Percentiles rank a stretch among this genome's conserved stretches.
These are phyloP conservation scores for Pimephales promelas DNA, from an alignment of 2,113 vertebrate species.

Conservation along the genomic window DNA sequence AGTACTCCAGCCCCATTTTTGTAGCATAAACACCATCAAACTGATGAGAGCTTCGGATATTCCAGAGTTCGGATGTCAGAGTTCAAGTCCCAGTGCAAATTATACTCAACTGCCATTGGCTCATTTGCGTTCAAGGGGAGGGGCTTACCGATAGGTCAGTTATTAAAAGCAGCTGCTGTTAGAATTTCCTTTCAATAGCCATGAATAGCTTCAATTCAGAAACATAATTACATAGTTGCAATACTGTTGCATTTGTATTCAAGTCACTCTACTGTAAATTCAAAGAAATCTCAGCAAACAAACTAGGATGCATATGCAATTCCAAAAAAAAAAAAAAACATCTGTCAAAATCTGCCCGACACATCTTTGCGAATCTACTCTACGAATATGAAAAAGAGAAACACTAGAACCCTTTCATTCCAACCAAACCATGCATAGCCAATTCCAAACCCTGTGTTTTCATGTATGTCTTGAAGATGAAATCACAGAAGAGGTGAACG, in stretches of 20 bases:
- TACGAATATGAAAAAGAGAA: conserved; percentile 6
- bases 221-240: neutral
- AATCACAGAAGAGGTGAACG: neutral
- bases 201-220: conserved; percentile 1
- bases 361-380: conserved; percentile 14
- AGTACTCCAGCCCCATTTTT: no score
- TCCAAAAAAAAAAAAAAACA: conserved; percentile 41
- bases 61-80: no score
- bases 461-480: conserved; percentile 20
- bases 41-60: no score
- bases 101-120: no score
- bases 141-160: no score
- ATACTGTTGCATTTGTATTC: conserved; percentile 14
- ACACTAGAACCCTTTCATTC: conserved; percentile 26
- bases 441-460: conserved; percentile 36
- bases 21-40: no score
- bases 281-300: conserved; percentile 1
- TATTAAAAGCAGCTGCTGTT: neutral
- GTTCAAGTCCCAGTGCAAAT: no score
- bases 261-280: conserved; percentile 3
- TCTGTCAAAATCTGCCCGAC: conserved; percentile 32
- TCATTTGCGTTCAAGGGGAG: no score
- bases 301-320: conserved; percentile 23
- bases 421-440: conserved; percentile 31
- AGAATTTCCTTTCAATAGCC: conserved; percentile 17